These are phyloP conservation scores for Graphium colonna DNA, from an alignment of 2,888 invertebrate species.

Conservation along the genomic window DNA sequence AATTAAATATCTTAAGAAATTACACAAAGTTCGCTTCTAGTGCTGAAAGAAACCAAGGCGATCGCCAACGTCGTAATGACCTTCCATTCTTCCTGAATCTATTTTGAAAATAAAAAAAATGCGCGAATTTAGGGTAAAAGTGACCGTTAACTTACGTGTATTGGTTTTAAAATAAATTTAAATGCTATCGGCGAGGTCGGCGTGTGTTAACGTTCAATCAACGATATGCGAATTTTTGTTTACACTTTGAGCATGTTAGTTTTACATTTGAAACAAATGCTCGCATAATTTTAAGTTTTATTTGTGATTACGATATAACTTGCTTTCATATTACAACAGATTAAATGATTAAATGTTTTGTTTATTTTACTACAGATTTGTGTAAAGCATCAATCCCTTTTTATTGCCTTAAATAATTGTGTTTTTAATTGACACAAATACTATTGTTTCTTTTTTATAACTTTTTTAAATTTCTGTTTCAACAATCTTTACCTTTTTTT, in stretches of 20 bases:
- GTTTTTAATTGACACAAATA: no score
- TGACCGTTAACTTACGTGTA: neutral
- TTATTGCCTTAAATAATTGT: no score
- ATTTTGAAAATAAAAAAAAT: slow-evolving; percentile 35
- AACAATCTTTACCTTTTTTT: no score
- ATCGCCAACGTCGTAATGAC: slow-evolving; percentile 53
- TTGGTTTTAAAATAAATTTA: slow-evolving; percentile 4
- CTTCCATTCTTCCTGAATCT: slow-evolving; percentile 55
- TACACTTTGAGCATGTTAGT: neutral
- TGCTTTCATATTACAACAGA: no score
- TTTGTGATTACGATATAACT: no score
- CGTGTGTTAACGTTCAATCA: neutral
- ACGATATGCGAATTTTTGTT: neutral
- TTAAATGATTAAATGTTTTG: no score
- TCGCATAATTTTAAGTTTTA: no score
- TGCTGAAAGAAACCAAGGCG: slow-evolving; percentile 61
- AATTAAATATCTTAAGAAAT: slow-evolving; percentile 39
- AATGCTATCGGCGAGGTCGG: neutral
- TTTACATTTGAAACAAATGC: no score
- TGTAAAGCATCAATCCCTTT: no score
- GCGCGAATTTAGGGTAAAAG: slow-evolving; percentile 5
- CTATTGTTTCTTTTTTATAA: no score
- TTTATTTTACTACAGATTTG: no score
- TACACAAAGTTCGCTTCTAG: slow-evolving; percentile 59
- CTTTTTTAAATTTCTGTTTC: no score